Base-by-base conservation (phyloP, 1,140 invertebrate genomes). In the Lithobius niger region DNA sequence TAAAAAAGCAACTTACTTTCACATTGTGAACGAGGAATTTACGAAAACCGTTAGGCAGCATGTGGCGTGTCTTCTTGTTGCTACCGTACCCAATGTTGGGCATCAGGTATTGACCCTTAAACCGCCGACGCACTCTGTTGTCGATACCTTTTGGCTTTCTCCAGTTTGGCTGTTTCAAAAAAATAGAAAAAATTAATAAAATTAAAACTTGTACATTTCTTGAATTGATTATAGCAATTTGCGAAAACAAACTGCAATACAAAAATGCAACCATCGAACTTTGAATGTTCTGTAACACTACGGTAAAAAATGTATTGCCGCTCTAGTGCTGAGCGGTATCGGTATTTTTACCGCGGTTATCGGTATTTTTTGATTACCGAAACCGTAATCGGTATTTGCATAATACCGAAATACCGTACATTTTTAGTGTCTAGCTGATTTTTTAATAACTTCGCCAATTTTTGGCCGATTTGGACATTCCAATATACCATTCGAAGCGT, bases 11-110 rank as follows among this genome's bases (percentile, higher is more conserved):
- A 61, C 72, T 72, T 76, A 91, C 88, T 72, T 82, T 85, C 24
- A 88, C 75, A 72, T 92, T 94, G 68, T 86, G 80, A 61, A 86
- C 81, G 52, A 84, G 74, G 60, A 95, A 92, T 75, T 98, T 98
- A 54, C 85, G 82, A 79, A 98, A 99, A 55, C 94, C 94, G 74
- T 91, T 97, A 42, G 94, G 95, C 40, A 97, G 80, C 82, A 98
- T 89, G 70, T 98, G 92, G 70, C 83, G 84, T 36, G 92, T 96
- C 65, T 85, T 88, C 68, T 89, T 87, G 68, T 86, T 88, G 60
- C 90, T 91, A 66, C 97, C 95, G 73, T 97, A 99, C 84, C 96
- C 97, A 76, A 99, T 97, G 67, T 86, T 95, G 43, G 97, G 97
- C 96, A 99, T 99, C 73, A 91, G 76, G 68, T 87, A 94, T 69